These are phyloP conservation scores for Phalacrocorax brasilianus DNA, from an alignment of 2,113 vertebrate genomes.

Conservation along the genomic window DNA sequence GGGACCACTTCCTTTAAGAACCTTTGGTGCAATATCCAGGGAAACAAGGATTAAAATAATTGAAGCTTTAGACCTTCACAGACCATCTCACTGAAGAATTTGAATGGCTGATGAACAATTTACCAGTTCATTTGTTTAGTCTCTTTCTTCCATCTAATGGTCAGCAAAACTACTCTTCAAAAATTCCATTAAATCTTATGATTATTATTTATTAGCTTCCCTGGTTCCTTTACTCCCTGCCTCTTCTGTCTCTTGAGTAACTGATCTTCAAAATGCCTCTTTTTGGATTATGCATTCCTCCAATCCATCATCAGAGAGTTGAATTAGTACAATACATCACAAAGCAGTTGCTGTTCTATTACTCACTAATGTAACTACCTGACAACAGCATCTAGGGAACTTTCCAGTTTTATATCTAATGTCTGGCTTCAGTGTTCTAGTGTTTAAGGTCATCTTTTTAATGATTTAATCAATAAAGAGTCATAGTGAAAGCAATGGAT, in stretches of 20 bases:
- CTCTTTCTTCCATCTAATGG: background rate
- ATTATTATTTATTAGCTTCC: background rate
- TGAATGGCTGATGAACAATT: background rate
- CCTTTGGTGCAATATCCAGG: background rate
- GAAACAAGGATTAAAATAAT: background rate
- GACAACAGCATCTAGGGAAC: background rate
- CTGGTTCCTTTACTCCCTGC: background rate
- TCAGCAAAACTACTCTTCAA: background rate
- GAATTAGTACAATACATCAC: background rate
- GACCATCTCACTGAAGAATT: background rate
- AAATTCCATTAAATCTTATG: conserved; percentile 5
- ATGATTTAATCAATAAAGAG: background rate
- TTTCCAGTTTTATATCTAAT: background rate
- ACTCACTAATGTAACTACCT: background rate
- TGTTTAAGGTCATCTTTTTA: background rate
- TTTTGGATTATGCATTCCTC: background rate
- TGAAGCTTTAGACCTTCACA: background rate
- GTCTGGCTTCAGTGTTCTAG: background rate
- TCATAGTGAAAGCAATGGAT: background rate
- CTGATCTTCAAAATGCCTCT: background rate
- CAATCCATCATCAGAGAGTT: background rate
- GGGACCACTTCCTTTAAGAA: background rate
- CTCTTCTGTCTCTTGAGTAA: background rate
- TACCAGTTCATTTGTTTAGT: background rate
- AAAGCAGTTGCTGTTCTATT: background rate